Evolutionary conservation across 2,888 invertebrate genomes (phyloP), one percentile per base, ranked within the genome.

Genomic region (Heterodera filipjevi): DNA sequence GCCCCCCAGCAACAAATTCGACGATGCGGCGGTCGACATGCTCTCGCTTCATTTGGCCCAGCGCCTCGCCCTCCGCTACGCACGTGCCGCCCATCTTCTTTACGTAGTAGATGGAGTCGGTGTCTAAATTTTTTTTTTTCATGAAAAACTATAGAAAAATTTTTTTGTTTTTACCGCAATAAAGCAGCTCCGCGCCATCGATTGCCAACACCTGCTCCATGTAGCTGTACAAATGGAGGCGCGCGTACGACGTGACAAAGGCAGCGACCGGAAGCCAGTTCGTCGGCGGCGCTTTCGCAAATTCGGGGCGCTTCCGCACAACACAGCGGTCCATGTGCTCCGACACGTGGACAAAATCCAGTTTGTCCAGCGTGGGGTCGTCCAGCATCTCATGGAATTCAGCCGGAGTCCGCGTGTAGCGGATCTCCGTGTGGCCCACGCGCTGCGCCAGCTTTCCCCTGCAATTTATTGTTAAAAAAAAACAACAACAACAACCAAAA

Each of bases 361-460:
- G 14, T 14, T 32, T 49, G 44, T 78, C 79, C 16, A 39, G n/a
- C 14, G 39, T 46, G 2, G 33, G 72, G 14, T 77, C 71, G 2
- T 49, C 33, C 6, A 72, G 12, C 32, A 77, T 30, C 0, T 12
- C 32, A 73, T 32, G 35, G 27, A 77, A 77, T 33, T 77, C 77
- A 12, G 39, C 73, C 1, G 46, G 46, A 14, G 49, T 77, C 22
- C 72, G 32, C 32, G 77, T 49, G 53, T 77, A 77, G 6, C 35
- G 78, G 0, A 78, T 19, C 32, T 78, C 44, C 19, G 66, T 59
- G 14, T 22, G 27, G 16, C 35, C 32, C 2, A 35, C 64, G 12
- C 77, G 59, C 30, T 78, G 78, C 2, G 72, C 71, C n/a, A 79
- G 12, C 19, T 79, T 79, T 19, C 80, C 80, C 68, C 68, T 68